These are phyloP conservation scores for Rhincodon typus DNA, from an alignment of 2,797 vertebrate genomes.

Conservation along the genomic window DNA sequence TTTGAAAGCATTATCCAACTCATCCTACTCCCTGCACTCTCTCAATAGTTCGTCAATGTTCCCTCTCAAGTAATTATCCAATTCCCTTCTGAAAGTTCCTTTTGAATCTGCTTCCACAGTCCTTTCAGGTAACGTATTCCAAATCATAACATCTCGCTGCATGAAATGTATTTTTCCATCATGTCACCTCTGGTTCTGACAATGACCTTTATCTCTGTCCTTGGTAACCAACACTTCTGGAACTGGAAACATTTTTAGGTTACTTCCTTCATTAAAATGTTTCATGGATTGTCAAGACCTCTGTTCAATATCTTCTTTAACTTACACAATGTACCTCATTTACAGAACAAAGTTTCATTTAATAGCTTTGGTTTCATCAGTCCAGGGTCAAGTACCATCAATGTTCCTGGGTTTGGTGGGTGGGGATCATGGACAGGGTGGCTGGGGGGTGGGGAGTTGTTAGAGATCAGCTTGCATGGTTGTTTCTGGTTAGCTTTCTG, in stretches of 20 bases:
- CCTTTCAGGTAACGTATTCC: background rate
- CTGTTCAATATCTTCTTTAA: background rate
- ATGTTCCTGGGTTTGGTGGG: background rate
- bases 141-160: background rate
- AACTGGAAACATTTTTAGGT: background rate
- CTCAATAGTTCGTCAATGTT: background rate
- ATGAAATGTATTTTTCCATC: background rate
- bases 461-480: background rate
- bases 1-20: background rate
- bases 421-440: too few species aligned
- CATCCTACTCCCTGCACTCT: background rate
- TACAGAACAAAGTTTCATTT: too few species aligned
- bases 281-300: background rate
- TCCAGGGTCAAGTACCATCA: background rate
- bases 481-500: background rate
- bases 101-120: background rate
- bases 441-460: too few species aligned
- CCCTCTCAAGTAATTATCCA: background rate
- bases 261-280: background rate
- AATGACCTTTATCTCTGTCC: background rate
- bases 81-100: background rate
- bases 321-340: background rate
- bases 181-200: background rate
- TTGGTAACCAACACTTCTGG: background rate
- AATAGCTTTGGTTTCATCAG: background rate